phyloP scores from a whole-genome alignment of 1,140 invertebrate species.

The Solenopsis fugax region DNA sequence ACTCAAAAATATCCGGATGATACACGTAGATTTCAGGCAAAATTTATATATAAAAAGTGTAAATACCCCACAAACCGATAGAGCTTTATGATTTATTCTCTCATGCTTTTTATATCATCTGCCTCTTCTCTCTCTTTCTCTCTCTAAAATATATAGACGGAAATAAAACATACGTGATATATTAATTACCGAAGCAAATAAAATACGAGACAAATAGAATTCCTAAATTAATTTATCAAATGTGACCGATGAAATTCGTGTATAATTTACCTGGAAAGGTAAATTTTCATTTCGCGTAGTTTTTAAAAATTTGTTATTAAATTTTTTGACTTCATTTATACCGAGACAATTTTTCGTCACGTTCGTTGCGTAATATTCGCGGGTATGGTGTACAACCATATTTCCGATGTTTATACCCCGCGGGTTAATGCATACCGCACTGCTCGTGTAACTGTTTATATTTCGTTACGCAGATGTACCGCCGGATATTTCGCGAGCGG shows the following conservation, averaged over 20 bases:
- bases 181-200: background rate
- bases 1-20: constrained; percentile 14
- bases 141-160: background rate
- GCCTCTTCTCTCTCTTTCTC: background rate
- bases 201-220: background rate
- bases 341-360: background rate
- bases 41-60: background rate
- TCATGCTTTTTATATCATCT: background rate
- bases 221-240: background rate
- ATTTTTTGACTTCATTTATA: constrained; percentile 4
- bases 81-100: constrained; percentile 24
- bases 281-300: background rate
- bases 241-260: background rate
- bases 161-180: background rate
- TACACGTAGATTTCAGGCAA: background rate
- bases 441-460: constrained; percentile 21
- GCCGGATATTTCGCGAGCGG: constrained; percentile 16
- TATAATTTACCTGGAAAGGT: background rate
- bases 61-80: background rate
- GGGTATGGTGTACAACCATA: background rate
- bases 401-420: background rate
- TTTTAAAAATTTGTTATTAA: background rate
- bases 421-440: constrained; percentile 14
- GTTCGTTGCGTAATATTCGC: background rate
- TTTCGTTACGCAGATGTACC: constrained; percentile 22